Evolutionary conservation across 2,888 invertebrate species (phyloP).

Genomic region (Euspilapteryx auroguttella): DNA sequence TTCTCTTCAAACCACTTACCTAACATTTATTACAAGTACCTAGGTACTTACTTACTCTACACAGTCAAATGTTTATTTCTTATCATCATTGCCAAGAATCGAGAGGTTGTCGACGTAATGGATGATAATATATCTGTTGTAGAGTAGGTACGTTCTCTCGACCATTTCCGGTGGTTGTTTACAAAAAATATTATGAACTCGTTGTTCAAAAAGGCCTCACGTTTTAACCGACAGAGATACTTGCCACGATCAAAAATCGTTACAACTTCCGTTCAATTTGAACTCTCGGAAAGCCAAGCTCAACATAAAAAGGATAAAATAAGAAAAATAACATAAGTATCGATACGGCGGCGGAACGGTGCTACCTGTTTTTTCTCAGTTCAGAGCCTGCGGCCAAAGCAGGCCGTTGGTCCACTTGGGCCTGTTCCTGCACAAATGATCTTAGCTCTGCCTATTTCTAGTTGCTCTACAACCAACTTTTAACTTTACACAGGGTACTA

Average conservation of each 20-base stretch:
- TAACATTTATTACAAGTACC: too few species aligned
- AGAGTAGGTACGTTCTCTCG: slow-evolving; percentile 36
- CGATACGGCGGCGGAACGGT: slow-evolving; percentile 51
- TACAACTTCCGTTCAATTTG: slow-evolving; percentile 56
- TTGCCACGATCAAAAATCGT: slow-evolving; percentile 58
- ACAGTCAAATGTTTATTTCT: slow-evolving; percentile 34
- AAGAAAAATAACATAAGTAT: slow-evolving; percentile 55
- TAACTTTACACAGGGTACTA: too few species aligned
- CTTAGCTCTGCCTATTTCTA: too few species aligned
- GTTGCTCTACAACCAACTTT: too few species aligned
- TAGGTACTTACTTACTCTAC: too few species aligned
- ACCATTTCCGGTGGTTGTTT: slow-evolving; percentile 55
- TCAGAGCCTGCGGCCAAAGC: slow-evolving; percentile 28
- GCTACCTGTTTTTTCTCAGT: slow-evolving; percentile 53
- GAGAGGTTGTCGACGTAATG: slow-evolving; percentile 49
- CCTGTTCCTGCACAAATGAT: too few species aligned
- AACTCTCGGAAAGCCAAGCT: slow-evolving; percentile 33
- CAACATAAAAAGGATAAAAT: slow-evolving; percentile 54
- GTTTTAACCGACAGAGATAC: slow-evolving; percentile 46
- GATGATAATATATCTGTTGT: slow-evolving; percentile 55
- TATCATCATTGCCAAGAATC: slow-evolving; percentile 41
- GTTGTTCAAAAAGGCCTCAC: slow-evolving; percentile 33
- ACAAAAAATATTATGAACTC: slow-evolving; percentile 41
- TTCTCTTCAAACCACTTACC: too few species aligned
- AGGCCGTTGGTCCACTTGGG: too few species aligned